Percentiles rank a stretch among this genome's conserved stretches.
phyloP scores from a whole-genome alignment of 2,888 invertebrate genomes.

The Sarcophaga subvicina region DNA sequence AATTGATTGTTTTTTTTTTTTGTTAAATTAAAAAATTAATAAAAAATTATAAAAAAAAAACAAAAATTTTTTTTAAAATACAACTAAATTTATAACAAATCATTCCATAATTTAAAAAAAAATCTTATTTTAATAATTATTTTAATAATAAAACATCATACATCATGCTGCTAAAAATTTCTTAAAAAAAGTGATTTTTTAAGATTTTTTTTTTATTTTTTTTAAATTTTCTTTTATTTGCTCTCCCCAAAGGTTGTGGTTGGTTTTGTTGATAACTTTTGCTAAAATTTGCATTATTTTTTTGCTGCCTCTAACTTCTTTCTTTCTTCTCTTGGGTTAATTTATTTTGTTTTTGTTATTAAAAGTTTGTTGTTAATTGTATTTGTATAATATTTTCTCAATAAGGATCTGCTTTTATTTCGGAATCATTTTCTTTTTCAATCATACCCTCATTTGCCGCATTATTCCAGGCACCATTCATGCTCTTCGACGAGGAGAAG shows the following conservation, averaged over 20 bases:
- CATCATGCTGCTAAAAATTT: slow-evolving; percentile 4
- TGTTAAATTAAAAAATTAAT: slow-evolving; percentile 5
- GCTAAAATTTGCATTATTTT: slow-evolving; percentile 27
- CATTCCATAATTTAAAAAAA: slow-evolving; percentile 32
- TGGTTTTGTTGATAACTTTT: slow-evolving; percentile 18
- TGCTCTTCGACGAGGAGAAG: slow-evolving; percentile 91
- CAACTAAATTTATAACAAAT: slow-evolving; percentile 44
- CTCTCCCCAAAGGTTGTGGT: slow-evolving; percentile 5
- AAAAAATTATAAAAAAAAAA: slow-evolving; percentile 33
- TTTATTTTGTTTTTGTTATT: slow-evolving; percentile 66
- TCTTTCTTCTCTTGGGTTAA: slow-evolving; percentile 27
- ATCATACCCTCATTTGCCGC: slow-evolving; percentile 81
- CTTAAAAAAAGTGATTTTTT: not conserved
- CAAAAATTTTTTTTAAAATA: slow-evolving; percentile 11
- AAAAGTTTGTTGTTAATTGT: slow-evolving; percentile 71
- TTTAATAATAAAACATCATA: slow-evolving; percentile 20
- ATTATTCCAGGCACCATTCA: slow-evolving; percentile 84
- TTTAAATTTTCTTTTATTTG: not conserved
- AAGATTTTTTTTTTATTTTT: not conserved
- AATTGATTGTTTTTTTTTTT: not conserved
- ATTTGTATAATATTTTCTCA: slow-evolving; percentile 75
- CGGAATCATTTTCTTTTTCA: slow-evolving; percentile 81
- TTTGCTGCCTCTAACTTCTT: slow-evolving; percentile 67
- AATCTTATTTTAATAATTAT: slow-evolving; percentile 27
- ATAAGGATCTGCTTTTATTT: slow-evolving; percentile 78